These are phyloP conservation scores for Anoplophora glabripennis DNA, from an alignment of 1,140 invertebrate genomes.

Conservation along the genomic window DNA sequence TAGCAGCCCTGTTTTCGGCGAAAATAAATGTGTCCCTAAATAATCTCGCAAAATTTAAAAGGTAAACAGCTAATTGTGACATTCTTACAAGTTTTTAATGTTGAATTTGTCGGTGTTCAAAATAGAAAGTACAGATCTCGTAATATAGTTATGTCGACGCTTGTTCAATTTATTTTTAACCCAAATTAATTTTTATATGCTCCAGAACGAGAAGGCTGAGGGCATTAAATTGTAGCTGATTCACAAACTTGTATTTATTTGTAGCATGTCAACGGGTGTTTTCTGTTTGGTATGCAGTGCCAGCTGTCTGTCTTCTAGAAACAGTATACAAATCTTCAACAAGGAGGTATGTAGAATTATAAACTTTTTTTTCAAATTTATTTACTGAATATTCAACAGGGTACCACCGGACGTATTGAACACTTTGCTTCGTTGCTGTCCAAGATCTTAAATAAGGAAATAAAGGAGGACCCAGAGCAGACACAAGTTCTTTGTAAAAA, in stretches of 20 bases:
- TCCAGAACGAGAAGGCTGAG: background rate
- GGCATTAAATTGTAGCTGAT: background rate
- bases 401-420: constrained; percentile 44
- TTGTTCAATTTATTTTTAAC: no score
- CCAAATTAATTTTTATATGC: no score
- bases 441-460: constrained; percentile 51
- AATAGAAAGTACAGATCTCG: background rate
- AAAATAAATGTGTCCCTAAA: constrained; percentile 50
- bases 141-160: background rate
- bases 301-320: constrained; percentile 55
- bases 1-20: constrained; percentile 44
- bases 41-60: constrained; percentile 41
- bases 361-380: background rate
- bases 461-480: constrained; percentile 53
- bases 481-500: constrained; percentile 61
- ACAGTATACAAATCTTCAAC: constrained; percentile 55
- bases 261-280: constrained; percentile 32
- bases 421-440: constrained; percentile 52
- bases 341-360: constrained; percentile 26
- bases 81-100: background rate
- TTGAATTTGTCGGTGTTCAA: background rate
- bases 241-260: constrained; percentile 17
- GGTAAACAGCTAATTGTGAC: constrained; percentile 32
- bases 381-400: constrained; percentile 25
- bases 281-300: constrained; percentile 58